Base-by-base conservation (phyloP, 2,797 vertebrate species). In the Anolis apletophallus region DNA sequence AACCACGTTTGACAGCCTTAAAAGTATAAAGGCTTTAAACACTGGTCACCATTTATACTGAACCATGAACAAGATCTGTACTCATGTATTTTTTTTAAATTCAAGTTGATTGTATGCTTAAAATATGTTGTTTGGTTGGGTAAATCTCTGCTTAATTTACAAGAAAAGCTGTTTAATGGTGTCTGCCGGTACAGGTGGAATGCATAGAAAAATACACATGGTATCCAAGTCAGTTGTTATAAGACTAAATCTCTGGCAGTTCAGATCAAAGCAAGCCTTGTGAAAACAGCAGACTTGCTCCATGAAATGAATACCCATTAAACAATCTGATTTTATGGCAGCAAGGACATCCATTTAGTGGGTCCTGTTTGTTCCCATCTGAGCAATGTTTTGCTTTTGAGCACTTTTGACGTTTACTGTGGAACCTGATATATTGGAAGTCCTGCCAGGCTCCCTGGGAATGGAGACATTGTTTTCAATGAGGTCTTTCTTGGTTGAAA, bases 271-370 rank as follows among this genome's bases (percentile, higher is more conserved):
- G 74, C n/a, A 84, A 72, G 32, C 54, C 78, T 23, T 81, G 74
- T 67, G 46, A 84, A 85, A 89, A 86, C 86, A 86, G 40, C 88
- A 74, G 85, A 78, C 73, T 88, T 91, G 79, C 21, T n/a, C 81
- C 85, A 89, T 92, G 91, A 93, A 88, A 94, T 81, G 77, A 83
- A 85, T 87, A 88, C 86, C 85, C 84, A 80, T 88, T 69, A 85
- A 88, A 88, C 90, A 36, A 71, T 61, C 55, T 86, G 84, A 12
- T 29, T 90, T 93, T 89, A 89, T 88, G 87, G 88, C 88, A 90
- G 50, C 71, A 85, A 81, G 84, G 85, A 85, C 82, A 78, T 92
- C 90, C 3, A 1, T 86, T 21, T 2, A 81, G 81, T 5, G 1
- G 89, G 69, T 86, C 81, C 89, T 46, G 75, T 85, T 3, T 87